phyloP scores from a whole-genome alignment of 2,113 vertebrate genomes.

The Hucho hucho region DNA sequence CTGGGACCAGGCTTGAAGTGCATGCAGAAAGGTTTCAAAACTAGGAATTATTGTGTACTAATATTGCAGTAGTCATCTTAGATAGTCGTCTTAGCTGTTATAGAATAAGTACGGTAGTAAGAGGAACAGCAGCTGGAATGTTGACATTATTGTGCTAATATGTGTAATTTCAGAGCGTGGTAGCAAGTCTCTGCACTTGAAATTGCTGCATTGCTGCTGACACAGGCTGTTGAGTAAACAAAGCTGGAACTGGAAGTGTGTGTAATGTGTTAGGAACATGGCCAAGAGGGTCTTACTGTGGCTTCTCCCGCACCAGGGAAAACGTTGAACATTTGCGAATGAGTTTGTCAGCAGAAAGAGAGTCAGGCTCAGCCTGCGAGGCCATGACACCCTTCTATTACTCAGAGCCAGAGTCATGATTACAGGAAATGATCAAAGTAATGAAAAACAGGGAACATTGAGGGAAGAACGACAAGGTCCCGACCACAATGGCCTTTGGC shows the following conservation, averaged over 20 bases:
- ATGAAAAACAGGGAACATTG: slow-evolving; percentile 1
- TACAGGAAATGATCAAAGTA: slow-evolving; percentile 16
- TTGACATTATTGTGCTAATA: slow-evolving; percentile 16
- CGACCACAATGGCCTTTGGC: background rate
- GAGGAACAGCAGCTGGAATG: slow-evolving; percentile 15
- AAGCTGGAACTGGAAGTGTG: background rate
- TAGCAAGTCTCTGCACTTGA: background rate
- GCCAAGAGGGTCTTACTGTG: background rate
- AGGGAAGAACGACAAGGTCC: background rate
- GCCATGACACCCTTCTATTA: background rate
- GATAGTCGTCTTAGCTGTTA: slow-evolving; percentile 5
- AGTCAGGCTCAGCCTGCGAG: background rate
- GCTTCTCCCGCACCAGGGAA: background rate
- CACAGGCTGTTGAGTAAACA: slow-evolving; percentile 13
- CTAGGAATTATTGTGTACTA: slow-evolving; percentile 21
- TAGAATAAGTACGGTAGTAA: background rate
- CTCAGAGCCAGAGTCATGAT: slow-evolving; percentile 6
- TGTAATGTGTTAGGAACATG: background rate
- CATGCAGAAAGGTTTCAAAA: slow-evolving; percentile 17
- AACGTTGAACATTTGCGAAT: background rate
- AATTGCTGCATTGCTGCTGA: background rate
- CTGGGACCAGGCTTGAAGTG: slow-evolving; percentile 13
- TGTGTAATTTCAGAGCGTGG: background rate
- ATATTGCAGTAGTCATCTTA: slow-evolving; percentile 5
- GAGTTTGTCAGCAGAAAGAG: background rate